These are phyloP conservation scores for Amphiura filiformis DNA, from an alignment of 35 echinoderm and acorn worm species.

Conservation along the genomic window DNA sequence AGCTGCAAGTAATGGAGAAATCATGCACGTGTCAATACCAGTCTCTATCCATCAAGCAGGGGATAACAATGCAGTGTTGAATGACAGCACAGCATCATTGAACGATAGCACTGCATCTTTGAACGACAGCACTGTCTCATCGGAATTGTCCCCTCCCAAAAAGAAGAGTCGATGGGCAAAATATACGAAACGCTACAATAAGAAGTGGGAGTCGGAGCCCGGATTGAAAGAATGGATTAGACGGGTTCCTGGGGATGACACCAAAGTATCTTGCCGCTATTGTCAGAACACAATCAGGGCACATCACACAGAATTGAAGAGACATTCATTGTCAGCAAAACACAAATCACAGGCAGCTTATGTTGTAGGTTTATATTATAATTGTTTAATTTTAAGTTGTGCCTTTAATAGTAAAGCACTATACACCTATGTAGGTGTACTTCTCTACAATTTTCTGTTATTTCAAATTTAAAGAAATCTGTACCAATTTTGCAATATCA, in stretches of 20 bases:
- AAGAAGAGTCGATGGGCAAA: not conserved
- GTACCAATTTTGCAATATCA: too few relatives aligned
- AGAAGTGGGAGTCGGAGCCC: not conserved
- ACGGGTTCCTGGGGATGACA: not conserved
- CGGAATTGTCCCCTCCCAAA: not conserved
- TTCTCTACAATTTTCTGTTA: too few relatives aligned
- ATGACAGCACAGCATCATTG: not conserved
- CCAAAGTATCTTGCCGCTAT: not conserved
- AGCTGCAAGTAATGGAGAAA: not conserved
- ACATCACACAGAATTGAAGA: not conserved
- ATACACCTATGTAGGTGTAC: too few relatives aligned
- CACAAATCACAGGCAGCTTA: not conserved
- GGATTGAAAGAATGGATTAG: not conserved
- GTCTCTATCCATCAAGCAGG: too few relatives aligned
- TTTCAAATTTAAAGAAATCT: too few relatives aligned
- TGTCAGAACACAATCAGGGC: conserved; percentile 4
- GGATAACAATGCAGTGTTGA: not conserved
- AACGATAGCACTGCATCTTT: not conserved
- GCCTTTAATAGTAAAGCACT: too few relatives aligned
- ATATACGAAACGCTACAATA: not conserved
- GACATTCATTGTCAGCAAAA: not conserved
- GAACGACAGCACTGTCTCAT: not conserved
- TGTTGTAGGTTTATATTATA: not conserved
- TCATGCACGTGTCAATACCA: not conserved
- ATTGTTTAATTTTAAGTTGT: not conserved